phyloP scores from a whole-genome alignment of 1,140 invertebrate genomes.

The Cyclina sinensis region DNA sequence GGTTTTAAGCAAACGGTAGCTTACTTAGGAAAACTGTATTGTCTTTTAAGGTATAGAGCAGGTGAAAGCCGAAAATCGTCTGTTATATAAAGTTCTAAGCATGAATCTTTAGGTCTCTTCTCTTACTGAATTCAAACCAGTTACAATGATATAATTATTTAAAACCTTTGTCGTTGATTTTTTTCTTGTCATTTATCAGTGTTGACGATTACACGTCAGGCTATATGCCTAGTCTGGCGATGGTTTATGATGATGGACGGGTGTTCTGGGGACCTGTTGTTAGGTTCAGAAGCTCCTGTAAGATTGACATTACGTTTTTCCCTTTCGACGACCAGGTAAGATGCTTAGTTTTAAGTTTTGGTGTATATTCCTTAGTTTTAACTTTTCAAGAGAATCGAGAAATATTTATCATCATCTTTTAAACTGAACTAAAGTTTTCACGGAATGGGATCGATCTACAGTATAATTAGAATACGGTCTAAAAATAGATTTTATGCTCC shows the following conservation, averaged over 20 bases:
- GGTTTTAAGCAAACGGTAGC: no score
- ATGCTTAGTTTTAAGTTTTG: neutral
- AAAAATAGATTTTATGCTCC: no score
- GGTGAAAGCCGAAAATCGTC: no score
- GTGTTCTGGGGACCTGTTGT: constrained; percentile 85
- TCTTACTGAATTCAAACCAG: constrained; percentile 88
- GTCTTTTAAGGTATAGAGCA: no score
- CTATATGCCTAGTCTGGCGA: constrained; percentile 87
- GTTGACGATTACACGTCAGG: constrained; percentile 85
- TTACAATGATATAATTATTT: constrained; percentile 81
- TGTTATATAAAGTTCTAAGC: no score
- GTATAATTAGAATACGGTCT: no score
- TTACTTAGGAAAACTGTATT: no score
- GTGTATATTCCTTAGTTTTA: neutral
- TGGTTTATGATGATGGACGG: constrained; percentile 82
- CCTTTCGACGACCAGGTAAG: constrained; percentile 97
- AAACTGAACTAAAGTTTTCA: no score
- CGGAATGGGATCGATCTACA: no score
- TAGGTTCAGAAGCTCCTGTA: constrained; percentile 88
- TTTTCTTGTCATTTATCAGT: constrained; percentile 67
- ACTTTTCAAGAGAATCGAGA: neutral
- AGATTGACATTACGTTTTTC: constrained; percentile 99
- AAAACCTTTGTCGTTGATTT: neutral
- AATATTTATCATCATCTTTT: no score
- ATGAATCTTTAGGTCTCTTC: constrained; percentile 75